Evolutionary conservation across 2,888 invertebrate species (phyloP).

Genomic region (Drosophila barbarae): DNA sequence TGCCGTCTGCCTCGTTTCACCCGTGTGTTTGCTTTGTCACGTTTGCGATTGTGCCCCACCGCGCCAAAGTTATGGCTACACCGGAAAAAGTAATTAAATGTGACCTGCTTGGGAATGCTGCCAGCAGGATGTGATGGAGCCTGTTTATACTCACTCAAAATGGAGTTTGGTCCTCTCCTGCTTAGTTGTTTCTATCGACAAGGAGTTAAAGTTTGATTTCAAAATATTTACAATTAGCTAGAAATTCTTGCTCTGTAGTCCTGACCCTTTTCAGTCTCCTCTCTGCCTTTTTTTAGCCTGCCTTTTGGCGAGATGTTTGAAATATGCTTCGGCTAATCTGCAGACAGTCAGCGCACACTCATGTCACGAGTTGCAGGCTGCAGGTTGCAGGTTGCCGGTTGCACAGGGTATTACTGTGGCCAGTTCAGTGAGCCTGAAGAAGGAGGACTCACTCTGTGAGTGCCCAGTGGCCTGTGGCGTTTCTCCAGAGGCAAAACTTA

Average conservation of each 20-base stretch:
- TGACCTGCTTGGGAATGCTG: not conserved
- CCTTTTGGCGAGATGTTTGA: not conserved
- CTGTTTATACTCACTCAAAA: not conserved
- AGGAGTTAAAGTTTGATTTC: not conserved
- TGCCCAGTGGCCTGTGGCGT: not conserved
- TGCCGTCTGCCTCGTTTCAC: not conserved
- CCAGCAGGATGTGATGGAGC: not conserved
- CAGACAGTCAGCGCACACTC: slow-evolving; percentile 13
- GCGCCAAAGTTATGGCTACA: slow-evolving; percentile 12
- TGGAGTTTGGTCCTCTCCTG: not conserved
- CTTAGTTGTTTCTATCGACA: not conserved
- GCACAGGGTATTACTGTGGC: slow-evolving; percentile 1
- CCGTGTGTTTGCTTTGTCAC: slow-evolving; percentile 5
- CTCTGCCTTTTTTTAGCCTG: not conserved
- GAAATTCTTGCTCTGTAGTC: not conserved
- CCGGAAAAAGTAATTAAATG: slow-evolving; percentile 16
- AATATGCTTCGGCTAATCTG: slow-evolving; percentile 19
- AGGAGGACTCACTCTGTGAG: not conserved
- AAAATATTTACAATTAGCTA: not conserved
- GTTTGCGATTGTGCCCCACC: not conserved
- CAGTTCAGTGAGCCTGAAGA: not conserved
- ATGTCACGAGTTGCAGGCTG: slow-evolving; percentile 20
- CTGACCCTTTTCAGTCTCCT: not conserved
- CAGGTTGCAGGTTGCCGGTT: slow-evolving; percentile 5
- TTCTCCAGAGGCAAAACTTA: slow-evolving; percentile 17